Conservation (phyloP, 2,113 vertebrate species). For the Gnathochromis pfefferi region DNA sequence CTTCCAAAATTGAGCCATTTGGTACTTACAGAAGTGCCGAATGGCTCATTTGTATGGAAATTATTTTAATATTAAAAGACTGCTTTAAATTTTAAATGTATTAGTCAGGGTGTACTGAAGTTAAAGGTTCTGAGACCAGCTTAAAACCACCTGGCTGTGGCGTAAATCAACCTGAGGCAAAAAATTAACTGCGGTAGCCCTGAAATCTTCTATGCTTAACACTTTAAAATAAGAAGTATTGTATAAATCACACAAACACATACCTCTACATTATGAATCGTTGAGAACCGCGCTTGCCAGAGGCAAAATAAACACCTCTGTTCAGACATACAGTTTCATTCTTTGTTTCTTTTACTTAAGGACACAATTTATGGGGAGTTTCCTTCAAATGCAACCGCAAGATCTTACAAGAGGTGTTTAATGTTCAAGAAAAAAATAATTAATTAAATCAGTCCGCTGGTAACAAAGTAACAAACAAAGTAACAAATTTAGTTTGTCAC, state of each 20-base stretch:
- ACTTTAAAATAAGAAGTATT: neutral
- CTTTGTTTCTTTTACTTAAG: neutral
- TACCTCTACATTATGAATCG: neutral
- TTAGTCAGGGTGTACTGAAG: neutral
- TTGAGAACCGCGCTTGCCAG: fast-evolving
- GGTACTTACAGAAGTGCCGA: neutral
- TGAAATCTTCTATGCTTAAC: neutral
- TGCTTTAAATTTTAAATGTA: neutral
- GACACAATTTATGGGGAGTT: neutral
- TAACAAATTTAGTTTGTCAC: neutral
- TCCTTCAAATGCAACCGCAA: neutral
- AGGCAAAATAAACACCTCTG: neutral
- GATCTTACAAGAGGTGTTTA: neutral
- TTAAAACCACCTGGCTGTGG: neutral
- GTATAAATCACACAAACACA: neutral
- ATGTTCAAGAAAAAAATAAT: neutral
- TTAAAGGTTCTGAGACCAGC: neutral
- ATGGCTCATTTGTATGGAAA: neutral
- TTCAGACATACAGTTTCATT: neutral
- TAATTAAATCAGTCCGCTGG: neutral
- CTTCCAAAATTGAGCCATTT: neutral
- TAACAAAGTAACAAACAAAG: neutral
- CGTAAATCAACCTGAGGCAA: neutral
- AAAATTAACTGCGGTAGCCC: neutral
- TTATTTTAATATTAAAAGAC: neutral